Base-by-base conservation (phyloP, 1,140 invertebrate species). In the Lasaia peninsularis region DNA sequence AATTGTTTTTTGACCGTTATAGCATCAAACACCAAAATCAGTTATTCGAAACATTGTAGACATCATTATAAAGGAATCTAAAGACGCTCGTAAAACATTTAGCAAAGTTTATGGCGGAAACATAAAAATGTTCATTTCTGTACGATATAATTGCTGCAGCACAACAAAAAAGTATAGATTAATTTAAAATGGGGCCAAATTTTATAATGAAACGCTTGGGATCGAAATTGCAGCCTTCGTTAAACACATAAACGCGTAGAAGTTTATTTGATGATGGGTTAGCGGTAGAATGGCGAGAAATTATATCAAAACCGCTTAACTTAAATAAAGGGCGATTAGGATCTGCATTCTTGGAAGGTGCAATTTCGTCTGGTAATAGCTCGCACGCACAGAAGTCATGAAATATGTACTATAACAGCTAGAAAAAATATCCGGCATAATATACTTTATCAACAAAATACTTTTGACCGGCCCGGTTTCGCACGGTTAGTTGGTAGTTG, bases 201-300 rank as follows among this genome's bases (percentile, higher is more conserved):
- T 80, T 78, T 73, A 75, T 74, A 82, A 84, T 78, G 60, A 84
- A 82, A 85, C 67, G 68, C 64, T 69, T 67, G 73, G 49, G 51
- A 63, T 58, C 52, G 56, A 81, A 83, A 82, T 80, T 80, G 67
- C 58, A 64, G 63, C 66, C 62, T 73, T 67, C 70, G 65, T 66
- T 75, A 86, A 86, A 83, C 71, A 76, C 73, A 81, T 86, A 85
- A 56, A 81, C 82, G 75, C 72, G 67, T 70, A 70, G 68, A 79
- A 76, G 71, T 81, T 84, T 86, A 73, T 78, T 73, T 85, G 75
- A 86, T 85, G 70, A 84, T 65, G 62, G 80, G 79, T 79, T 80
- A 54, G 35, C 56, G 48, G 64, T 52, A 51, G 72, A 71, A 67
- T 70, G 62, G 69, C 71, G 60, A 65, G 73, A 71, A 79, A 78